phyloP scores from a whole-genome alignment of 2,797 vertebrate species.

The Takifugu ocellatus region DNA sequence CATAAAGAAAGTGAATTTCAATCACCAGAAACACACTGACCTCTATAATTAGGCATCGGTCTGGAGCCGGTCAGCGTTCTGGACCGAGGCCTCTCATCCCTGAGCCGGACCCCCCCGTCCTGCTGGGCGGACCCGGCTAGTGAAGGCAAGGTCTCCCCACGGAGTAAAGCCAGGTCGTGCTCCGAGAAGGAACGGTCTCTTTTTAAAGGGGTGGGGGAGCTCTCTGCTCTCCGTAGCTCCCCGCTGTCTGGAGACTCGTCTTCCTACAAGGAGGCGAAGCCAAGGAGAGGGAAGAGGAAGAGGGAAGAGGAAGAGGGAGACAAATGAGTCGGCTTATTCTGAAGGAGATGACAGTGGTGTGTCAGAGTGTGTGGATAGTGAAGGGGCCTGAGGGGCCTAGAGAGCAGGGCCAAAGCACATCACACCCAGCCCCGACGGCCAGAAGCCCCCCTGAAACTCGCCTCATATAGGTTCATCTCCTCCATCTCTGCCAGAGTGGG shows the following conservation, averaged over 20 bases:
- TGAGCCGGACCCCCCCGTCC: slow-evolving; percentile 27
- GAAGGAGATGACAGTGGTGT: too few species aligned
- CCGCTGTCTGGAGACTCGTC: slow-evolving; percentile 83
- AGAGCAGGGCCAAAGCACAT: too few species aligned
- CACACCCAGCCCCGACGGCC: too few species aligned
- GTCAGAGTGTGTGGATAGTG: too few species aligned
- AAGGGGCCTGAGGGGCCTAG: too few species aligned
- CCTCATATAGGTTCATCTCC: slow-evolving; percentile 92
- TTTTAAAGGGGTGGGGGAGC: slow-evolving; percentile 77
- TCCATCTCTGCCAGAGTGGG: slow-evolving; percentile 96
- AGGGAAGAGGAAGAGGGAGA: background rate
- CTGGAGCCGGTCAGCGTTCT: slow-evolving; percentile 61
- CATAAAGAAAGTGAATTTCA: too few species aligned
- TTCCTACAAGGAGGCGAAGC: slow-evolving; percentile 72
- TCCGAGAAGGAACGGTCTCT: slow-evolving; percentile 95
- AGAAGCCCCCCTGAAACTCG: slow-evolving; percentile 31
- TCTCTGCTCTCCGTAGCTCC: slow-evolving; percentile 67
- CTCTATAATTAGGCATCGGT: slow-evolving; percentile 55
- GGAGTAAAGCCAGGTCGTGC: slow-evolving; percentile 85
- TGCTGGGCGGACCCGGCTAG: slow-evolving; percentile 42
- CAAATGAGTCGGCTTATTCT: too few species aligned
- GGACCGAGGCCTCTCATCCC: slow-evolving; percentile 72
- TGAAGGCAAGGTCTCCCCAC: slow-evolving; percentile 66
- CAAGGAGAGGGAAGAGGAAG: background rate
- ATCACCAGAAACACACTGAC: slow-evolving; percentile 45